Percentiles rank a stretch among this genome's conserved stretches.
These are phyloP conservation scores for Trissoscelio sp. DNA, from an alignment of 2,888 invertebrate genomes.

Conservation along the genomic window DNA sequence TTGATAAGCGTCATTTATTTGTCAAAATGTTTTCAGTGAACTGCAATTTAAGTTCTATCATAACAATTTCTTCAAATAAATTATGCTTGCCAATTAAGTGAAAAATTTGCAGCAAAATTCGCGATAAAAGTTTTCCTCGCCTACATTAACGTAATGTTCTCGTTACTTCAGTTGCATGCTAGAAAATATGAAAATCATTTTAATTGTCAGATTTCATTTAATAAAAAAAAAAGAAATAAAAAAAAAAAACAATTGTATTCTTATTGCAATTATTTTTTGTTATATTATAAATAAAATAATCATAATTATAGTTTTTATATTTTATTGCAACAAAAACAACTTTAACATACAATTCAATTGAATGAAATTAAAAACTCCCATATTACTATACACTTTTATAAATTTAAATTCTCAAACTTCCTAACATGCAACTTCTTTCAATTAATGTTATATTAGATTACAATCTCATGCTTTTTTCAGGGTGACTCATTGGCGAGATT, in stretches of 20 bases:
- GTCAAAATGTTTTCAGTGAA: slow-evolving; percentile 1
- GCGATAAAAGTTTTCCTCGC: slow-evolving; percentile 21
- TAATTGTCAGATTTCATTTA: too few species aligned
- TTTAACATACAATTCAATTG: background rate
- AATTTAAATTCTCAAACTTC: slow-evolving; percentile 22
- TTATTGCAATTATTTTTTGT: too few species aligned
- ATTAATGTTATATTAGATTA: slow-evolving; percentile 41
- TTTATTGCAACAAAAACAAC: too few species aligned
- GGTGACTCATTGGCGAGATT: slow-evolving; percentile 46
- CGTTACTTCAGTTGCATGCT: slow-evolving; percentile 12
- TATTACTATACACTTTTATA: background rate
- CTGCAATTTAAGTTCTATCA: background rate
- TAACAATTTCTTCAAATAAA: slow-evolving; percentile 12
- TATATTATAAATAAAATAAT: too few species aligned
- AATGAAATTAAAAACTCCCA: too few species aligned
- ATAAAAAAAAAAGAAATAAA: too few species aligned
- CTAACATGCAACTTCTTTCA: slow-evolving; percentile 41
- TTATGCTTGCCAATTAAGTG: background rate
- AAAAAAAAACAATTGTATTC: background rate
- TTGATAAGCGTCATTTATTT: slow-evolving; percentile 2
- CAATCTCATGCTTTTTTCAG: slow-evolving; percentile 53
- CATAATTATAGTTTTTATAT: too few species aligned
- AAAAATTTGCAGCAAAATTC: slow-evolving; percentile 7
- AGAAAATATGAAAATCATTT: slow-evolving; percentile 24
- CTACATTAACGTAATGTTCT: slow-evolving; percentile 16